Evolutionary conservation across 2,888 invertebrate genomes (phyloP).

Genomic region (Ophion ellenae): DNA sequence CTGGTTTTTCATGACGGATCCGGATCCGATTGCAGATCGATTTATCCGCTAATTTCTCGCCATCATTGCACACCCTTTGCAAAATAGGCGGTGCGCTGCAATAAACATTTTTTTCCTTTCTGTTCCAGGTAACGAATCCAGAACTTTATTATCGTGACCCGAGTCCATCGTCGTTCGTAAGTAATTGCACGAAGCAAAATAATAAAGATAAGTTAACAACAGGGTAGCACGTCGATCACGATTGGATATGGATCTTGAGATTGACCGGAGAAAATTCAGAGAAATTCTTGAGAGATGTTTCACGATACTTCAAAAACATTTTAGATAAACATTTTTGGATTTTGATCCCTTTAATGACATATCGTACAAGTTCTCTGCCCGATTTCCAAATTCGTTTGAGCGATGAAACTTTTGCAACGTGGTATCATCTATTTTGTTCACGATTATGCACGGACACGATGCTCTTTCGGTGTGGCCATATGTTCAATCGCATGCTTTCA

Average conservation of each 20-base stretch:
- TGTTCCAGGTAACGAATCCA: conserved; percentile 53
- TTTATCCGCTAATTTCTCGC: no score
- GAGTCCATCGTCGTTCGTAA: conserved; percentile 15
- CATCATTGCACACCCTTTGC: no score
- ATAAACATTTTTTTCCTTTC: background rate
- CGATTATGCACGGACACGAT: background rate
- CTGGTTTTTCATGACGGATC: no score
- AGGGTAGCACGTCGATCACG: background rate
- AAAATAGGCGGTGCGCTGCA: background rate
- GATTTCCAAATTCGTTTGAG: background rate
- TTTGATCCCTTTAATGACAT: background rate
- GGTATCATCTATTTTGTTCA: background rate
- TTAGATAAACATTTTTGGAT: no score
- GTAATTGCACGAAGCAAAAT: conserved; percentile 8
- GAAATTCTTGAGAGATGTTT: background rate
- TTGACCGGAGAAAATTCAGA: background rate
- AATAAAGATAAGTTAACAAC: background rate
- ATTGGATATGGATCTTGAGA: background rate
- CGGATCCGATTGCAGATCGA: no score
- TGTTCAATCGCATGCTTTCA: conserved; percentile 20
- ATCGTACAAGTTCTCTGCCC: background rate
- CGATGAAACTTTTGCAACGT: background rate
- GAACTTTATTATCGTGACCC: background rate
- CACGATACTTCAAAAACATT: no score
- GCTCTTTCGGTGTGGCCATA: background rate